Conservation (phyloP, 2,888 invertebrate species). For the Psococerastis gibbosa region DNA sequence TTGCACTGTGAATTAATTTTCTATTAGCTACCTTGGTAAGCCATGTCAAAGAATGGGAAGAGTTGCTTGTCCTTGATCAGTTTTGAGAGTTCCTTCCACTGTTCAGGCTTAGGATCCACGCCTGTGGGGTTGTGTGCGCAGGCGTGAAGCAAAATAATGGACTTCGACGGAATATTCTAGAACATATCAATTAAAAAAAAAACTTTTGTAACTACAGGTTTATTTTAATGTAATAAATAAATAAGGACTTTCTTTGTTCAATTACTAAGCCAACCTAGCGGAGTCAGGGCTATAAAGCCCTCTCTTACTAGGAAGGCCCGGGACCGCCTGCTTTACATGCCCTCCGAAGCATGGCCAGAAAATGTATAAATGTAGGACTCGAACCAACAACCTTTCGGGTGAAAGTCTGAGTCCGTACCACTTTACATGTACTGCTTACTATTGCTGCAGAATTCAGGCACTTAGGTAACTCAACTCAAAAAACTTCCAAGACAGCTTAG, state of each 20-base stretch:
- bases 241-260: no score
- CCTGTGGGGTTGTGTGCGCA: slow-evolving; percentile 99
- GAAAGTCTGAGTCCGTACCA: no score
- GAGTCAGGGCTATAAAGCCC: no score
- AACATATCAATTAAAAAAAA: slow-evolving; percentile 21
- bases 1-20: no score
- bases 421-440: not conserved
- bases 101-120: slow-evolving; percentile 69
- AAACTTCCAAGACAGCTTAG: no score
- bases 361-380: not conserved
- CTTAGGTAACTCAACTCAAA: not conserved
- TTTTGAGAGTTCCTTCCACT: slow-evolving; percentile 76
- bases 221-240: no score
- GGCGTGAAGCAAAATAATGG: slow-evolving; percentile 82
- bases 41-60: slow-evolving; percentile 94
- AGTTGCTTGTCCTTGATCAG: slow-evolving; percentile 63
- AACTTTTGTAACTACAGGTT: not conserved
- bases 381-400: no score
- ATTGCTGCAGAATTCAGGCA: not conserved
- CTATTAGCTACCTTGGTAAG: slow-evolving; percentile 84
- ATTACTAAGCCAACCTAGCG: no score
- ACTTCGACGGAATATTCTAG: slow-evolving; percentile 80
- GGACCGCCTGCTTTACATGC: no score
- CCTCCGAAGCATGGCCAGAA: no score
- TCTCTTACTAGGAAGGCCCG: no score